Evolutionary conservation across 2,113 vertebrate genomes (phyloP).

Genomic region (Mirza zaza): DNA sequence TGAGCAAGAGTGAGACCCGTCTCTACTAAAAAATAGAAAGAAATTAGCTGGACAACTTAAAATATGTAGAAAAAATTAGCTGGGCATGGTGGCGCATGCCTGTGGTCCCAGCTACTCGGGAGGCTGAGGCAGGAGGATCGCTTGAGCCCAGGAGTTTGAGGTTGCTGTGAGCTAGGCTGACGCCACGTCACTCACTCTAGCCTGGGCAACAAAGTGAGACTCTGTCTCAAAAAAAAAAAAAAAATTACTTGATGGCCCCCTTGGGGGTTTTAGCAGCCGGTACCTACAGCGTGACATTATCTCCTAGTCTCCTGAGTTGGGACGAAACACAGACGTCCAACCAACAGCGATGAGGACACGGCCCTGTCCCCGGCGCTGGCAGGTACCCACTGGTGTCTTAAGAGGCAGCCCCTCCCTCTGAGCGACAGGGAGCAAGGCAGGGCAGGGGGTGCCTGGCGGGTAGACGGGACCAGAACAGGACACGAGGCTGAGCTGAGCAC

Average conservation of each 20-base stretch:
- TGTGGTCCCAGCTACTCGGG: too few relatives aligned
- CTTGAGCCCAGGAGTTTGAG: too few relatives aligned
- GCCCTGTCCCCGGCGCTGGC: background rate
- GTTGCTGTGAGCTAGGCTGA: too few relatives aligned
- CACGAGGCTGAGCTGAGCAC: background rate
- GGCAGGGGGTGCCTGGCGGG: background rate
- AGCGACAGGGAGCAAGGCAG: background rate
- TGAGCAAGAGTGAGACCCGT: too few relatives aligned
- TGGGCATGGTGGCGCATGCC: too few relatives aligned
- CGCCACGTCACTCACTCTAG: too few relatives aligned
- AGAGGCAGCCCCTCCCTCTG: rapidly evolving
- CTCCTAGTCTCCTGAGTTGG: background rate
- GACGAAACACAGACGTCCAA: background rate
- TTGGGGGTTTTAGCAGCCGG: background rate
- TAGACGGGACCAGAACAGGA: background rate
- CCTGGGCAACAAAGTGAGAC: too few relatives aligned
- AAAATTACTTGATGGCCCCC: background rate
- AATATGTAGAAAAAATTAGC: too few relatives aligned
- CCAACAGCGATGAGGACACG: rapidly evolving
- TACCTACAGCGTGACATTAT: background rate
- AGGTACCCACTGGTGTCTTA: background rate
- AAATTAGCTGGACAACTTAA: too few relatives aligned
- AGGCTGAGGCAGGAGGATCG: too few relatives aligned
- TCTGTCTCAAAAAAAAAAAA: too few relatives aligned
- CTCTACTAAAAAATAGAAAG: too few relatives aligned